phyloP scores from a whole-genome alignment of 2,797 vertebrate genomes.

The Sparus aurata region DNA sequence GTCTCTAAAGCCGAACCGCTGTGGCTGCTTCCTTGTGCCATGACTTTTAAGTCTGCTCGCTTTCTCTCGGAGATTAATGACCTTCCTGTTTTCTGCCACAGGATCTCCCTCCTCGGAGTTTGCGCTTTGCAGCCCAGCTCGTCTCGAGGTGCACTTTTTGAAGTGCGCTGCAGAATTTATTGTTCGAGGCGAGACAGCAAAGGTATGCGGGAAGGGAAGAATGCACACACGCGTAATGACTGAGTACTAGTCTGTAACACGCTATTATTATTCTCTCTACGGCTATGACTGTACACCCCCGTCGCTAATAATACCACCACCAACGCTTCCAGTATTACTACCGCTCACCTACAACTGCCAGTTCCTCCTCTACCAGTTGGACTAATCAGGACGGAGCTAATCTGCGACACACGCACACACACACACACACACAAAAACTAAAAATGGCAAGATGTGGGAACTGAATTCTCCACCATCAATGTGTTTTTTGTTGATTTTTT shows the following conservation, averaged over 20 bases:
- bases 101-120: slow-evolving; percentile 60
- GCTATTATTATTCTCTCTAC: not conserved
- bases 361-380: not conserved
- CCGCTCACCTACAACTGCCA: not conserved
- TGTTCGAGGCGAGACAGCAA: slow-evolving; percentile 26
- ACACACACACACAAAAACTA: not conserved
- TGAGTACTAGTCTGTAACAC: not conserved
- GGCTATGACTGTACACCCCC: slow-evolving; percentile 10
- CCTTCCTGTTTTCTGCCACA: slow-evolving; percentile 75
- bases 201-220: slow-evolving; percentile 5
- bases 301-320: not conserved
- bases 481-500: slow-evolving; percentile 55
- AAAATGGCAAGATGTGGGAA: slow-evolving; percentile 6
- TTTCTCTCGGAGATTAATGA: slow-evolving; percentile 75
- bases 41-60: slow-evolving; percentile 57
- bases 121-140: slow-evolving; percentile 46
- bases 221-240: slow-evolving; percentile 12
- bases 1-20: slow-evolving; percentile 37
- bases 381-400: not conserved
- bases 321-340: slow-evolving; percentile 30
- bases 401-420: slow-evolving; percentile 9
- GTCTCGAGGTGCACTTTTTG: slow-evolving; percentile 44
- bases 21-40: slow-evolving; percentile 58
- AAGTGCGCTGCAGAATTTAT: slow-evolving; percentile 44
- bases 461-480: slow-evolving; percentile 8